Base-by-base conservation (phyloP, 92 coral and sea anemone genomes). In the Chrysogorgia sp. region DNA sequence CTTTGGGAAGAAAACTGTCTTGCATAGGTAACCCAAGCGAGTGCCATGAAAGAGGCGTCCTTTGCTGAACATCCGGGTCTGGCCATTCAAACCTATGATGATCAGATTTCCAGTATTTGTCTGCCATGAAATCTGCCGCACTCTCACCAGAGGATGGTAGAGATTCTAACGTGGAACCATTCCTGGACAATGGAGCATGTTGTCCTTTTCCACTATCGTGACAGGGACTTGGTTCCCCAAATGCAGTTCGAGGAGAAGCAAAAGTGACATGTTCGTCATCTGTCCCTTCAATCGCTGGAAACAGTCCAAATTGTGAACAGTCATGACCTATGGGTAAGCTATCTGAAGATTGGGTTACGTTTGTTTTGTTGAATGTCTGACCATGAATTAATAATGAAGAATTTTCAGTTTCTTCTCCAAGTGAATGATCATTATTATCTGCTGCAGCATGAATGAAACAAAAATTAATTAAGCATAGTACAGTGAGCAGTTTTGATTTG, bases 81-180 rank as follows among this genome's bases (percentile, higher is more conserved):
- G 96, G 90, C 99, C 99, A 96, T 60, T 91, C 90, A 84, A 96
- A 96, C 86, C 84, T 89, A 64, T 96, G 97, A 82, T 96, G 99
- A 37, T 91, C 97, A 71, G 85, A 79, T 15, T 76, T 75, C 99
- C 99, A 96, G 83, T 96, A 96, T 14, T 71, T 75, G 9, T 68
- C 60, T 50, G 67, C 87, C n/a, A 24, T 91, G n/a, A n/a, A n/a
- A 10, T 79, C 87, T 29, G 32, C 74, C 23, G 32, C 26, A 48
- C 71, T 58, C 25, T 77, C 88, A 1, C 66, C 75, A 1, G 55
- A 60, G 15, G 82, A 66, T 32, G 45, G 62, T n/a, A 15, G n/a
- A 30, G 34, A 34, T 0, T 9, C n/a, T 31, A 22, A 45, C 10
- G 23, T 31, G 37, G 43, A 37, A 5, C 12, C 43, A 37, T 12